Percentiles rank a stretch among this genome's conserved stretches.
Evolutionary conservation across 2,888 invertebrate genomes (phyloP).

Genomic region (Hipparchia sbordonii): DNA sequence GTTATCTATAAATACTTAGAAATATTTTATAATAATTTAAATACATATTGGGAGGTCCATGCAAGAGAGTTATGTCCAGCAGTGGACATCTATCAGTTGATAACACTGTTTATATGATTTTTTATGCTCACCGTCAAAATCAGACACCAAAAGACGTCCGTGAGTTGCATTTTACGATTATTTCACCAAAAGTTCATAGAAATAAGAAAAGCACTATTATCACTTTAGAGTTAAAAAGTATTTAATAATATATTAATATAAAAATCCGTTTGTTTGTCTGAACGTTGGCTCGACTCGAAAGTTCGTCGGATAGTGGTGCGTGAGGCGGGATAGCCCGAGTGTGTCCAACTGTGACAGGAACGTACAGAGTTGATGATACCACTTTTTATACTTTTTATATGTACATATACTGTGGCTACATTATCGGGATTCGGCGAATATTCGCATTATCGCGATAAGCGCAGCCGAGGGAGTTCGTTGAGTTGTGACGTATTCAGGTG

Average conservation of each 20-base stretch:
- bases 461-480: too few relatives aligned
- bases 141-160: constrained; percentile 55
- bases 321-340: constrained; percentile 52
- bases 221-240: constrained; percentile 18
- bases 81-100: too few relatives aligned
- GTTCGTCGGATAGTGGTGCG: constrained; percentile 56
- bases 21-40: too few relatives aligned
- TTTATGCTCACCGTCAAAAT: constrained; percentile 62
- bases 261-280: constrained; percentile 29
- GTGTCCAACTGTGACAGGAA: constrained; percentile 56
- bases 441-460: too few relatives aligned
- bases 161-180: constrained; percentile 60
- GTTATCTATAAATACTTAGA: too few relatives aligned
- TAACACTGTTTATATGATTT: too few relatives aligned
- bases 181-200: constrained; percentile 29
- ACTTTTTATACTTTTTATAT: too few relatives aligned
- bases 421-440: too few relatives aligned
- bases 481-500: too few relatives aligned
- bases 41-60: too few relatives aligned
- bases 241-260: constrained; percentile 39
- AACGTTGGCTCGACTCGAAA: constrained; percentile 60
- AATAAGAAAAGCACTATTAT: constrained; percentile 30
- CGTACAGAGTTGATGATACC: constrained; percentile 55
- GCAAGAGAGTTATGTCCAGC: too few relatives aligned
- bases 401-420: too few relatives aligned